Evolutionary conservation across 37 sponge, comb jelly and placozoan genomes (phyloP), one percentile per base, ranked within the genome.

Genomic region (Beroe ovata): DNA sequence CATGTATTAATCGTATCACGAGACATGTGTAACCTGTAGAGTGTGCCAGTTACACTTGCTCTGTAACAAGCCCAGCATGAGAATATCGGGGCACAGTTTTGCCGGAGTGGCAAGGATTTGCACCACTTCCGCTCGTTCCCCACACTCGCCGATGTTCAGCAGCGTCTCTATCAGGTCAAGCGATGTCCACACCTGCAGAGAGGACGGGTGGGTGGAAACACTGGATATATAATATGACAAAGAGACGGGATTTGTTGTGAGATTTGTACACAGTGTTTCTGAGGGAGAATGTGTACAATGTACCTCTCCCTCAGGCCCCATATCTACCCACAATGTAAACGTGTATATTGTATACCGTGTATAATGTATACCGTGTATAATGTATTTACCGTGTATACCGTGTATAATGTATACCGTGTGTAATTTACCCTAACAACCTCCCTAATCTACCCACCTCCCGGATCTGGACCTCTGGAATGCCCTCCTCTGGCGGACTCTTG

Each of bases 1-100:
- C n/a, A n/a, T n/a, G n/a, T n/a, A n/a, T n/a, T n/a, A n/a, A n/a
- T n/a, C n/a, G n/a, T n/a, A n/a, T n/a, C n/a, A n/a, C n/a, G n/a
- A n/a, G n/a, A n/a, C n/a, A n/a, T n/a, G n/a, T n/a, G n/a, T 47
- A 18, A 66, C 69, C 69, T 66, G 69, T 22, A 77, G 54, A n/a
- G 84, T 77, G 84, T 77, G 84, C 84, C 84, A 77, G 54, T 39
- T 77, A 42, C 84, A 77, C 84, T 94, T 93, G 54, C 91, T 72
- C 64, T 94, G 92, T 42, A 99, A 89, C 0, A 95, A 18, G 14
- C 92, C 93, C 41, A 99, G 89, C 90, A 96, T 91, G 39, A 99
- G 91, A 0, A 96, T 64, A 60, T 99, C 96, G n/a, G 99, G 94
- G 71, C 96, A 96, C 71, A 94, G 93, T 39, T 95, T 96, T 40